Evolutionary conservation across 2,888 invertebrate species (phyloP), one percentile per base, ranked within the genome.

Genomic region (Electrophaes corylata): DNA sequence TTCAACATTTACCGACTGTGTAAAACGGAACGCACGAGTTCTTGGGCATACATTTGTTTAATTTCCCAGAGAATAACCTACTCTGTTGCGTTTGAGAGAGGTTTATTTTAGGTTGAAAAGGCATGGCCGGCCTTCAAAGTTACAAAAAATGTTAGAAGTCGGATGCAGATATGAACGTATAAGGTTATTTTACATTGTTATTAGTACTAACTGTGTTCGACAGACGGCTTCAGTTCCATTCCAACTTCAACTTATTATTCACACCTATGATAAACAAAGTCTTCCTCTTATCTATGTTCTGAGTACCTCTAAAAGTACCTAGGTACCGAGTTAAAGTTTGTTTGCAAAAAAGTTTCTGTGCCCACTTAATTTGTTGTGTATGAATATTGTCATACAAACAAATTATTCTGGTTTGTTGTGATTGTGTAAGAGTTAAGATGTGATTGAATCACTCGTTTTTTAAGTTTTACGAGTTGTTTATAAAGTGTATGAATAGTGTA

Each of bases 181-280:
- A 82, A 81, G 82, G 84, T 83, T 85, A 84, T 82, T 79, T 79
- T 73, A 75, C 73, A 72, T 71, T 76, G 72, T 71, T 69, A 66
- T 62, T 69, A 64, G 60, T 45, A 56, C 49, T 69, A 51, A 55
- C 41, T 54, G 44, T 46, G 56, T 69, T 64, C 67, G 69, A 69
- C 66, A 57, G 61, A 62, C 39, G 35, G 70, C 72, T 76, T n/a
- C n/a, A n/a, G n/a, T n/a, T 73, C 66, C 65, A 67, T 56, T 44
- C 37, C 26, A 26, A 40, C 54, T 37, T 40, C 57, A 61, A 64
- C 47, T 63, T 57, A 20, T 37, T 18, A 16, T 26, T 31, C 44
- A 35, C 14, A 43, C 23, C 8, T 14, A 49, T 10, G 40, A 50
- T 16, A 46, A 20, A 12, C n/a, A 29, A 41, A 49, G 31, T 46